A percentile compares a stretch with the other conserved stretches of the same genome.
These are phyloP conservation scores for Tokudaia muenninki DNA, from an alignment of 2,797 vertebrate species.

Conservation along the genomic window DNA sequence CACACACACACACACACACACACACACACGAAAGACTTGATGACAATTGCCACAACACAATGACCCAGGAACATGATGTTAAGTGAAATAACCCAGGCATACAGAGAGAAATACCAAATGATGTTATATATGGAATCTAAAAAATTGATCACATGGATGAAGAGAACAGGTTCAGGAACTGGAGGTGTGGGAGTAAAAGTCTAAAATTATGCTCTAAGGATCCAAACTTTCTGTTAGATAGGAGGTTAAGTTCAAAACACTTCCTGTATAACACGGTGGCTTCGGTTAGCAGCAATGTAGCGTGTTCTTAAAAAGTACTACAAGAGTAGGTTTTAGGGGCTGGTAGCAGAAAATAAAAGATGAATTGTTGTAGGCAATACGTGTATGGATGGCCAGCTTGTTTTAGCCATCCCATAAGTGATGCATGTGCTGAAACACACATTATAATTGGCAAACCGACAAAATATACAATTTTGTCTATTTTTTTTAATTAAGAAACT, in stretches of 20 bases:
- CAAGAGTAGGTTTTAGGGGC: not conserved
- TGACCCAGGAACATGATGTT: not conserved
- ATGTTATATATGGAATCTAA: not conserved
- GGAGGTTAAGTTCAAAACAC: not conserved
- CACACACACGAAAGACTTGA: not conserved
- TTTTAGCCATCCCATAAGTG: not conserved
- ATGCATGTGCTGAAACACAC: not conserved
- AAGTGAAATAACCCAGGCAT: constrained; percentile 14
- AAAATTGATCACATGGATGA: not conserved
- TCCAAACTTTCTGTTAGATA: not conserved
- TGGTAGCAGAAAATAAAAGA: not conserved
- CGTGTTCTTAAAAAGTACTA: not conserved
- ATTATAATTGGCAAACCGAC: not conserved
- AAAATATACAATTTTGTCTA: not conserved
- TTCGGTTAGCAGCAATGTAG: not conserved
- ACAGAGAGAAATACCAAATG: not conserved
- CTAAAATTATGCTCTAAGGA: not conserved
- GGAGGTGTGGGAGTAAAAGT: not conserved
- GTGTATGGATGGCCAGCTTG: not conserved
- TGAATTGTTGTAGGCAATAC: not conserved
- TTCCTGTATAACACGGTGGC: not conserved
- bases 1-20: too few species aligned
- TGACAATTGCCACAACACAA: not conserved
- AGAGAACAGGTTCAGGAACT: not conserved
- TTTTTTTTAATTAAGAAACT: not conserved